Evolutionary conservation across 2,113 vertebrate genomes (phyloP).

Genomic region (Cyprinodon brontotheroides): DNA sequence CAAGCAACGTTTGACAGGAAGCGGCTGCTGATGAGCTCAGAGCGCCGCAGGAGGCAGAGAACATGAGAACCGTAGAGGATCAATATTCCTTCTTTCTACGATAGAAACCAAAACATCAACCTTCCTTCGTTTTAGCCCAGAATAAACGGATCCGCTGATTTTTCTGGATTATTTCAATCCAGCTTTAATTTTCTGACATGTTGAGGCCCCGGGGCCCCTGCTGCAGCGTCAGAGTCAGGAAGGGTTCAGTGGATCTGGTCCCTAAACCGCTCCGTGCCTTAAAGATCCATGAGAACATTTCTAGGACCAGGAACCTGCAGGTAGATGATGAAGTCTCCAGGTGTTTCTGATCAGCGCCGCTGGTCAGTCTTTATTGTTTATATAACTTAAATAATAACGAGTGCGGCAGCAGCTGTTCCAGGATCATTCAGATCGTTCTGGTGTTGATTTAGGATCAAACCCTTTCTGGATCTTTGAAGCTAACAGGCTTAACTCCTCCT

Average conservation of each 20-base stretch:
- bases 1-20: constrained; percentile 79
- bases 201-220: too few species aligned
- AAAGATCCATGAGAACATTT: not conserved
- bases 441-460: too few species aligned
- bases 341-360: too few species aligned
- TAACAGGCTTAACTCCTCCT: too few species aligned
- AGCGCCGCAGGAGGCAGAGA: not conserved
- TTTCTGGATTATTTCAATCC: not conserved
- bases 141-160: not conserved
- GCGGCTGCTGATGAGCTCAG: not conserved
- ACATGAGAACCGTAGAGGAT: not conserved
- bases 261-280: not conserved
- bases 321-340: too few species aligned
- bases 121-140: too few species aligned
- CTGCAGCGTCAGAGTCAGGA: too few species aligned
- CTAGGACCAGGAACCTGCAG: not conserved
- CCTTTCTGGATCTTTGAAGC: too few species aligned
- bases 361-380: too few species aligned
- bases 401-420: too few species aligned
- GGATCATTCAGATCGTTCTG: too few species aligned
- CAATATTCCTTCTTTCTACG: not conserved
- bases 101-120: not conserved
- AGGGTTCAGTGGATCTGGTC: not conserved
- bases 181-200: not conserved
- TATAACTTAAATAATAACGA: too few species aligned